Conservation (phyloP, 2,113 vertebrate genomes). For the Arothron firmamentum region DNA sequence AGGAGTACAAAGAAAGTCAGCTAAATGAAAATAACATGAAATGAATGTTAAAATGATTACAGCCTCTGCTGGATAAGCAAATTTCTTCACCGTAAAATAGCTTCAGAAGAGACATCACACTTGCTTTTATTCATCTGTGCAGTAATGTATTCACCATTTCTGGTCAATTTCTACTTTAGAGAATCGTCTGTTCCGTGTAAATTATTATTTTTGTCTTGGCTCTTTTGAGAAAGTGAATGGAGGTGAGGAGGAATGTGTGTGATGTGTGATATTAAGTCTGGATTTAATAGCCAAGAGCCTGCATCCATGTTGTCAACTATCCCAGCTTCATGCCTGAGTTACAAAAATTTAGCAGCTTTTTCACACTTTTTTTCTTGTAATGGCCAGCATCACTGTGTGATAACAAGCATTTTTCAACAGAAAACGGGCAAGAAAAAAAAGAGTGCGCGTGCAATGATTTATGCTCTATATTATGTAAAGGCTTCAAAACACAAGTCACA, state of each 20-base stretch:
- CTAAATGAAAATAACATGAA: too few relatives aligned
- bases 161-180: too few relatives aligned
- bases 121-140: too few relatives aligned
- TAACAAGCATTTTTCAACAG: background rate
- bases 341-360: slow-evolving; percentile 12
- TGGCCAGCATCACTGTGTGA: slow-evolving; percentile 12
- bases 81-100: too few relatives aligned
- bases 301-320: slow-evolving; percentile 43
- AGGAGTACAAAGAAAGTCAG: too few relatives aligned
- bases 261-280: slow-evolving; percentile 28
- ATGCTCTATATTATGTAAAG: slow-evolving; percentile 43
- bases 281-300: slow-evolving; percentile 32
- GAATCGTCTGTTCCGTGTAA: too few relatives aligned
- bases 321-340: slow-evolving; percentile 28
- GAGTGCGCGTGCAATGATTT: slow-evolving; percentile 9
- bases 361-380: slow-evolving; percentile 14
- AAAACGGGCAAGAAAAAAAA: background rate
- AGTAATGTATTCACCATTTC: too few relatives aligned
- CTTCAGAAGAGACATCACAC: too few relatives aligned
- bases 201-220: too few relatives aligned
- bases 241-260: slow-evolving; percentile 25
- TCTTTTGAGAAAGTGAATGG: slow-evolving; percentile 35
- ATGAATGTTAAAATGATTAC: too few relatives aligned
- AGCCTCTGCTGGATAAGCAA: too few relatives aligned
- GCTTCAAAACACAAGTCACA: slow-evolving; percentile 33